These are phyloP conservation scores for Diplodus sargus DNA, from an alignment of 2,797 vertebrate species.

Conservation along the genomic window DNA sequence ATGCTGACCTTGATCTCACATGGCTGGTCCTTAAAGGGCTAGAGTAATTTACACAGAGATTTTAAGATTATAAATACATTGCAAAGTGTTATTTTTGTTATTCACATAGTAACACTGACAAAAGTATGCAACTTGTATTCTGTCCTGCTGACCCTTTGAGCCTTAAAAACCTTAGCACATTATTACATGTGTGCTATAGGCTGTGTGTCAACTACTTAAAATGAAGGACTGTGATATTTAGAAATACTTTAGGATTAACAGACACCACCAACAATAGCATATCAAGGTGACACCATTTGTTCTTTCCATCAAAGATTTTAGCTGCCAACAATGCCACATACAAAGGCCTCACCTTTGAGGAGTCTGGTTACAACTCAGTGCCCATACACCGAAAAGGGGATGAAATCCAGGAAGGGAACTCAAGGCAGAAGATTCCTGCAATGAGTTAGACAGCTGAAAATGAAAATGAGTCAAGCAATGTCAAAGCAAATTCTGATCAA, in stretches of 20 bases:
- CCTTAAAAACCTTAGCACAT: conserved; percentile 1
- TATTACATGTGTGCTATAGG: background rate
- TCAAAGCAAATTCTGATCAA: conserved; percentile 18
- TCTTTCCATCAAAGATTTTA: conserved; percentile 31
- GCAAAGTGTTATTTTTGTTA: conserved; percentile 34
- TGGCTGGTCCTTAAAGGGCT: conserved; percentile 12
- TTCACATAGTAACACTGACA: conserved; percentile 10
- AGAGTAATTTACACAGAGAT: conserved; percentile 34
- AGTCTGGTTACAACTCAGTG: conserved; percentile 17
- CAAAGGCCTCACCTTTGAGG: conserved; percentile 16
- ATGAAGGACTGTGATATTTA: conserved; percentile 10
- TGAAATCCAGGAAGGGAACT: conserved; percentile 19
- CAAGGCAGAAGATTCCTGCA: conserved; percentile 12
- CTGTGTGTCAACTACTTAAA: conserved; percentile 29
- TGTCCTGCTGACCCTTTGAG: conserved; percentile 16
- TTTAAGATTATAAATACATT: background rate
- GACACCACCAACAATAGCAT: conserved; percentile 17
- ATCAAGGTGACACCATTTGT: conserved; percentile 49
- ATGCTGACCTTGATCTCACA: conserved; percentile 39
- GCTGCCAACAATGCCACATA: background rate
- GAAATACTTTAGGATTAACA: conserved; percentile 33
- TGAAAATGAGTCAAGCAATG: conserved; percentile 34
- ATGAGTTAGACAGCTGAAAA: conserved; percentile 50
- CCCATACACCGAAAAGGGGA: background rate
- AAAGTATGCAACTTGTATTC: conserved; percentile 28